Evolutionary conservation across 2,888 invertebrate genomes (phyloP).

Genomic region (Smittia sp.): DNA sequence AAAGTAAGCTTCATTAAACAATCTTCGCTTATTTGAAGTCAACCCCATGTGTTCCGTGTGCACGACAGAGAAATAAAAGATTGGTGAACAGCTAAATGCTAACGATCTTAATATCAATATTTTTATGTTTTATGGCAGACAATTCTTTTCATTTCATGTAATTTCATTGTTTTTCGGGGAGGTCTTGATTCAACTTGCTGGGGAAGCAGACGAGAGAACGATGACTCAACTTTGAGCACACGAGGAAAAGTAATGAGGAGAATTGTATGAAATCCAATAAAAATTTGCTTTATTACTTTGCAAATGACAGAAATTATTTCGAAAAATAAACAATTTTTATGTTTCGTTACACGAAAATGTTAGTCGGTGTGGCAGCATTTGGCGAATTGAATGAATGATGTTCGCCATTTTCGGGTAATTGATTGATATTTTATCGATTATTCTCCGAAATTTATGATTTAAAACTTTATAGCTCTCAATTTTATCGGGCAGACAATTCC

Average conservation of each 20-base stretch:
- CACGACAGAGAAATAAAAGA: conserved; percentile 22
- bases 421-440: conserved; percentile 22
- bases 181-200: not conserved
- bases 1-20: conserved; percentile 34
- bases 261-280: conserved; percentile 15
- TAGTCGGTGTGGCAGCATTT: not conserved
- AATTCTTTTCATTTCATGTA: conserved; percentile 32
- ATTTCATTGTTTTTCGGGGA: conserved; percentile 34
- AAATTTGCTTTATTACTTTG: conserved; percentile 39
- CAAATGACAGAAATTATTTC: conserved; percentile 39
- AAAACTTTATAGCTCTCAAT: not conserved
- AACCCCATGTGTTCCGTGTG: conserved; percentile 31
- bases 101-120: conserved; percentile 38
- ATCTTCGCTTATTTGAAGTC: not conserved
- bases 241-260: conserved; percentile 11
- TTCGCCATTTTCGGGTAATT: not conserved
- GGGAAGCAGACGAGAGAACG: not conserved
- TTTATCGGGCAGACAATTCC: not conserved
- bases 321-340: conserved; percentile 36
- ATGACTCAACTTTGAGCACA: not conserved
- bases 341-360: not conserved
- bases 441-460: not conserved
- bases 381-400: not conserved
- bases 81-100: conserved; percentile 37
- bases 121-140: conserved; percentile 38